Conservation (phyloP, 2,113 vertebrate species). For the Petaurus breviceps region DNA sequence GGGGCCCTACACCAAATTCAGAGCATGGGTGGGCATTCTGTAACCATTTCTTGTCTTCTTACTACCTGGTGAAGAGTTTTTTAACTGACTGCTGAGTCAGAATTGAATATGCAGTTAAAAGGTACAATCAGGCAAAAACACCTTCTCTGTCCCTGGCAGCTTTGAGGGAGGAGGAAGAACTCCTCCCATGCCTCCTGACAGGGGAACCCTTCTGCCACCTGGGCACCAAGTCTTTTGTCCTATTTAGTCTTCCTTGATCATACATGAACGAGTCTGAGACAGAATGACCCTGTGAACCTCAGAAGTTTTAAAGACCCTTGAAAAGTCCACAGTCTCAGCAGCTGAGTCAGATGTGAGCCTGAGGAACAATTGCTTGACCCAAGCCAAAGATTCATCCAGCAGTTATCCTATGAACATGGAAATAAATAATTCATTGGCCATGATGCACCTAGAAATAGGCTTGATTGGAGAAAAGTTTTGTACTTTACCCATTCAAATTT, state of each 20-base stretch:
- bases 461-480: not conserved
- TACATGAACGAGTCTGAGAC: not conserved
- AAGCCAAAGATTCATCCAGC: not conserved
- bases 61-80: not conserved
- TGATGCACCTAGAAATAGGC: not conserved
- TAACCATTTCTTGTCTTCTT: not conserved
- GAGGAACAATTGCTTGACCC: not conserved
- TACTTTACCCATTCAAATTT: not conserved
- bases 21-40: not conserved
- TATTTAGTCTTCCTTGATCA: not conserved
- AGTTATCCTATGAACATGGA: not conserved
- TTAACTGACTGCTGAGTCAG: not conserved
- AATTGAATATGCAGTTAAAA: not conserved
- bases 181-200: not conserved
- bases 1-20: not conserved
- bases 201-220: not conserved
- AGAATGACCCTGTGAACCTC: not conserved
- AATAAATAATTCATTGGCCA: not conserved
- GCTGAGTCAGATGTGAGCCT: not conserved
- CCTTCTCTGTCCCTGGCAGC: not conserved
- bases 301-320: too few relatives aligned
- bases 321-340: not conserved
- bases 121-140: not conserved
- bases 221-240: not conserved
- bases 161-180: not conserved